Evolutionary conservation across 2,888 invertebrate species (phyloP), one percentile per base, ranked within the genome.

Genomic region (Odontocolon sp.): DNA sequence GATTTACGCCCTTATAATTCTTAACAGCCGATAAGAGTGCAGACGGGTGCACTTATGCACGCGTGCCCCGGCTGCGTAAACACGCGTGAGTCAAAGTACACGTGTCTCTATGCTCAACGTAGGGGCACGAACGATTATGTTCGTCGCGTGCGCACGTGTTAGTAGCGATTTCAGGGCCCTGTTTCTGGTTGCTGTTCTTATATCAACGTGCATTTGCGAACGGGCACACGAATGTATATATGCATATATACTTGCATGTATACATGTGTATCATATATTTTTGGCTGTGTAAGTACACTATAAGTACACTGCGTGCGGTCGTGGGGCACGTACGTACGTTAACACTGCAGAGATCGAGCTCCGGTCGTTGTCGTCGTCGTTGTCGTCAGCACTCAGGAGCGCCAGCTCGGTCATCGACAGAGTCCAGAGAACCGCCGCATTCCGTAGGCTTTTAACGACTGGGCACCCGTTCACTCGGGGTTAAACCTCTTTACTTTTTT

Each of bases 361-460:
- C 14, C 50, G 28, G 11, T 11, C 23, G 31, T 45, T 18, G 45
- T 14, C 21, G 16, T 40, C 11, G 16, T 11, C n/a, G n/a, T 9
- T 23, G 23, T 26, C 21, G 18, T 26, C 23, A 11, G 42, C 70
- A 5, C 33, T 28, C 56, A 59, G 33, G 18, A 50, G 59, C 59
- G 11, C 9, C 5, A 16, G 59, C 33, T 26, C 54, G 73, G 45
- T 61, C 59, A 67, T 33, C 42, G 67, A 54, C n/a, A n/a, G 52
- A 54, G 64, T 33, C 21, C 57, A 28, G 45, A 31, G 79, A 79
- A 72, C 45, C 78, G 77, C 66, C 61, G 78, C 83, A 83, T 83
- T 83, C 83, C 83, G 71, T 9, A 66, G 74, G 61, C 76, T 81
- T 79, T 82, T 74, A 81, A 83, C 83, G 78, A 81, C 75, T 72